These are phyloP conservation scores for Perodicticus potto DNA, from an alignment of 2,797 vertebrate genomes.

Conservation along the genomic window DNA sequence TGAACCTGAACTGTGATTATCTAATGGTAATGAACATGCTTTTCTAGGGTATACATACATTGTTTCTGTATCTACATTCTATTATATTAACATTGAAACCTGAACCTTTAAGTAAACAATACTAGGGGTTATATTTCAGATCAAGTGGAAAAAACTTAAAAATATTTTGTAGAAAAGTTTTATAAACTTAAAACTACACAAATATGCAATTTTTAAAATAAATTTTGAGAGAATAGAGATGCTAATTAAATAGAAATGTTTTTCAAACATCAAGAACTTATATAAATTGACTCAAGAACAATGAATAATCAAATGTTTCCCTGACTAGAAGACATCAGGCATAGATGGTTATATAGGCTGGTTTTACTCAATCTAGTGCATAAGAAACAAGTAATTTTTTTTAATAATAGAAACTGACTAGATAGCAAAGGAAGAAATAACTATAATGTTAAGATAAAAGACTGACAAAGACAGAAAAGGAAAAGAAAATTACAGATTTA, in stretches of 20 bases:
- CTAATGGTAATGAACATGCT: constrained; percentile 37
- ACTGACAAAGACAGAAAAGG: background rate
- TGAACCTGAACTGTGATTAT: background rate
- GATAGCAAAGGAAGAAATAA: background rate
- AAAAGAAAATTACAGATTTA: constrained; percentile 34
- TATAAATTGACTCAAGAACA: background rate
- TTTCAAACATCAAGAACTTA: background rate
- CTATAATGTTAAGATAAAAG: background rate
- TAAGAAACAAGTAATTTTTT: background rate
- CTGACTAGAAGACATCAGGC: background rate
- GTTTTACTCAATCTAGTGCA: background rate
- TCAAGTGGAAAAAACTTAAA: background rate
- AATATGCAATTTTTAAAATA: background rate
- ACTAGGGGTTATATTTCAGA: background rate
- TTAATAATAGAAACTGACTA: background rate
- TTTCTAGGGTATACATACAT: background rate
- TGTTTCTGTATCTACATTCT: constrained; percentile 3
- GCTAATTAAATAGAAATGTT: background rate
- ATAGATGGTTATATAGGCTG: background rate
- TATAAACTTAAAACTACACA: background rate
- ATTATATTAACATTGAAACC: constrained; percentile 29
- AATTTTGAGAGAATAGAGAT: constrained; percentile 18
- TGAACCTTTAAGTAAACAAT: constrained; percentile 2
- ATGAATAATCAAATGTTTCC: background rate
- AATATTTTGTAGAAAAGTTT: background rate